Base-by-base conservation (phyloP, 2,797 vertebrate genomes). In the Merluccius polli region DNA sequence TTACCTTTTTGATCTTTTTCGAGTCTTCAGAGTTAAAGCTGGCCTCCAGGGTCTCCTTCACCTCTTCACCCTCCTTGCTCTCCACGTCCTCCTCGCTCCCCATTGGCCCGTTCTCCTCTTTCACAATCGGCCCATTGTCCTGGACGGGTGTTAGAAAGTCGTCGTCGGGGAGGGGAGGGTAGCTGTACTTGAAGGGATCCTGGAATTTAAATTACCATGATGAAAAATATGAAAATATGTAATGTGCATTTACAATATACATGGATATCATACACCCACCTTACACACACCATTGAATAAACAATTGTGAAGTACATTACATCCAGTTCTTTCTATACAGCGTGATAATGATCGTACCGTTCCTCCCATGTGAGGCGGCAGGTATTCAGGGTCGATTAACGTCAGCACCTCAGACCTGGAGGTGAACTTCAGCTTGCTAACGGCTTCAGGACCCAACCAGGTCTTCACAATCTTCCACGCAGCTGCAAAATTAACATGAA, bases 401-500 rank as follows among this genome's bases (percentile, higher is more conserved):
- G 93, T 94, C 77, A 96, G 96, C 73, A 98, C 59, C 5, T 99
- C 98, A 79, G 68, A 91, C 92, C 91, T 97, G 84, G 92, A 94
- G 0, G 94, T 93, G 90, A 99, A 98, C 86, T 95, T 98, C 68
- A 99, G 92, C 87, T 96, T 94, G 87, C 93, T 96, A 85, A 98
- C 94, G 41, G 98, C 97, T 71, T 98, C 98, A 0, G 97, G 96
- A 77, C 97, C 98, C 81, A 99, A 91, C 98, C 98, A 99, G 0
- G 94, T 91, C 92, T 95, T 99, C 77, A 99, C 94, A 36, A 99
- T 96, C 92, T 95, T 99, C 95, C 98, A 99, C 2, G 98, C 98
- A 89, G 98, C 98, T 99, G 82, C 65, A 77, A 78, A 73, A 65
- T 27, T 6, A 0, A n/a, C 0, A 16, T 52, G 41, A n/a, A n/a